Base-by-base conservation (phyloP, 2,113 vertebrate species). In the Xenopus borealis region DNA sequence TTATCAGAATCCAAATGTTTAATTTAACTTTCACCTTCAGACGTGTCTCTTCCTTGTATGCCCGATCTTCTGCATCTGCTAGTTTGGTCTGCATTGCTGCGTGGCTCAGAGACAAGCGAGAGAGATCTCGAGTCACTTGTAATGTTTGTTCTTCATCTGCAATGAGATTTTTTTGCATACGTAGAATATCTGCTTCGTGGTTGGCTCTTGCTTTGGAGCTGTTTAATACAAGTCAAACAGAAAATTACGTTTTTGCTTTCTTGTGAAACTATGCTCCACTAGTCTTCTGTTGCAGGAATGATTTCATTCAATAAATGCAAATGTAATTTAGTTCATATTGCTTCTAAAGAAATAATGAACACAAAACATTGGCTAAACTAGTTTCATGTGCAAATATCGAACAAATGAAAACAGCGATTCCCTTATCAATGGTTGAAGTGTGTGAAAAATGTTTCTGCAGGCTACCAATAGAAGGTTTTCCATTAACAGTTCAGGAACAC, bases 101-200 rank as follows among this genome's bases (percentile, higher is more conserved):
- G 79, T 88, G 91, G 65, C 78, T 0, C 27, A 81, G 71, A 52
- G 81, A 81, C 66, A 87, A 65, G 2, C 79, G 75, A 80, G 82
- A 85, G 72, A 90, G 66, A 59, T 92, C 87, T 45, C 82, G 85
- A 78, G 84, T 84, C 58, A 90, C 79, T 40, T 82, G 75, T 84
- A 84, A 84, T 82, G 87, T 81, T 76, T 85, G 80, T 8, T 86
- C 77, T 50, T 93, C 88, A 78, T 89, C 85, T 81, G 86, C 78
- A 71, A 7, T 20, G 47, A 89, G 87, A 78, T 75, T 73, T 83
- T 85, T 83, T 30, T 81, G 18, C 78, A 92, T 85, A 58, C 14
- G 16, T 19, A 83, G n/a, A 0, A 88, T 68, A 81, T 86, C 82
- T 12, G 53, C 5, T 18, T 86, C 74, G 58, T 79, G 40, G 0